Conservation (phyloP, 2,888 invertebrate species). For the Teleiodes luculella region DNA sequence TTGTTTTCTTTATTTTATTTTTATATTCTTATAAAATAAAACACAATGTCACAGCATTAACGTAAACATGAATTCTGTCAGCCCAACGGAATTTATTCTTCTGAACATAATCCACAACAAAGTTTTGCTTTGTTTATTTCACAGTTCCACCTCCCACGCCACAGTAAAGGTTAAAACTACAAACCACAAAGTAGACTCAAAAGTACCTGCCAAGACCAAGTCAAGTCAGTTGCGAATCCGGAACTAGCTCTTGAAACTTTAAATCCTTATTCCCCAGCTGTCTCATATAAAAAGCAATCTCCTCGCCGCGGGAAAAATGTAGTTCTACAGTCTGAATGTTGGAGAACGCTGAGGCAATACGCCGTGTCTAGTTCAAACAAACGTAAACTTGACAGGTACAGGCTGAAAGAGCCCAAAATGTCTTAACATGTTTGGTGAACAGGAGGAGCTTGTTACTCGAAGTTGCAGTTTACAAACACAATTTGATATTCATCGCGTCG, state of each 20-base stretch:
- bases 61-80: no score
- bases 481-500: not conserved
- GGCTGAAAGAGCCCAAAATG: not conserved
- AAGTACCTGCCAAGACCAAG: not conserved
- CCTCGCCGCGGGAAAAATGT: not conserved
- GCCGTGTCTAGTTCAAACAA: not conserved
- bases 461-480: not conserved
- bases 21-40: no score
- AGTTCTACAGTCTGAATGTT: not conserved
- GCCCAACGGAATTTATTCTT: no score
- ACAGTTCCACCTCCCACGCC: no score
- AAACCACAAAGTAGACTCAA: not conserved
- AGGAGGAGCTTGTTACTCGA: no score
- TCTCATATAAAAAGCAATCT: slow-evolving; percentile 10
- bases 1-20: no score
- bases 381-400: not conserved
- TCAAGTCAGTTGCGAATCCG: not conserved
- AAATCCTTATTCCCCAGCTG: not conserved
- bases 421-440: not conserved
- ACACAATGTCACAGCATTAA: no score
- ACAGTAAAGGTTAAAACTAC: not conserved
- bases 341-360: not conserved
- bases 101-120: no score
- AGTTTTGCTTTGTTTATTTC: no score
- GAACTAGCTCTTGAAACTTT: slow-evolving; percentile 1